Evolutionary conservation across 1,140 invertebrate genomes (phyloP).

Genomic region (Thalassaphorura encarpata): DNA sequence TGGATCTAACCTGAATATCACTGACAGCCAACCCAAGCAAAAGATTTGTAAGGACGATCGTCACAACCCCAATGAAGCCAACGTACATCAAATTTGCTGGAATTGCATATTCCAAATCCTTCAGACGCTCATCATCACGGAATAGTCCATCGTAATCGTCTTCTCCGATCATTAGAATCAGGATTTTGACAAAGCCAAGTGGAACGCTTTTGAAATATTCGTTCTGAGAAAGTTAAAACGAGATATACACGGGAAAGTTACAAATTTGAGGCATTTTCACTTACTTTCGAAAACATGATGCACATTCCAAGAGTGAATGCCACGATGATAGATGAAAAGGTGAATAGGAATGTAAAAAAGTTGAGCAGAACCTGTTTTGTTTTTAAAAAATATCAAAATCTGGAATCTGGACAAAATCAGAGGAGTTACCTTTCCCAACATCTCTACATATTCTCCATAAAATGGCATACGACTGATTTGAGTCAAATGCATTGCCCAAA

Average conservation of each 20-base stretch:
- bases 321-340: constrained; percentile 10
- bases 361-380: constrained; percentile 12
- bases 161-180: constrained; percentile 86
- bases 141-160: constrained; percentile 55
- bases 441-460: constrained; percentile 16
- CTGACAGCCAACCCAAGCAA: constrained; percentile 68
- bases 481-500: constrained; percentile 14
- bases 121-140: constrained; percentile 48
- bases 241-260: background rate
- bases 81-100: constrained; percentile 59
- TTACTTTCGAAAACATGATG: constrained; percentile 18
- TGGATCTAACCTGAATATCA: constrained; percentile 37
- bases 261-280: no score
- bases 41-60: constrained; percentile 70
- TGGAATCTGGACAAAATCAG: background rate
- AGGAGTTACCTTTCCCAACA: constrained; percentile 15
- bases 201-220: constrained; percentile 43
- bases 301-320: constrained; percentile 22
- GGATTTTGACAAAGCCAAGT: constrained; percentile 46
- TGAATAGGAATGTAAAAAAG: constrained; percentile 12
- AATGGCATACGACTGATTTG: constrained; percentile 20
- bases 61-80: constrained; percentile 64
- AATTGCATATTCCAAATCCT: constrained; percentile 32
- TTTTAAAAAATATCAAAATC: constrained; percentile 5
- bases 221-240: constrained; percentile 9